A percentile compares a stretch with the other conserved stretches of the same genome.
Conservation (phyloP, 2,797 vertebrate species). For the Crypturellus tataupa region DNA sequence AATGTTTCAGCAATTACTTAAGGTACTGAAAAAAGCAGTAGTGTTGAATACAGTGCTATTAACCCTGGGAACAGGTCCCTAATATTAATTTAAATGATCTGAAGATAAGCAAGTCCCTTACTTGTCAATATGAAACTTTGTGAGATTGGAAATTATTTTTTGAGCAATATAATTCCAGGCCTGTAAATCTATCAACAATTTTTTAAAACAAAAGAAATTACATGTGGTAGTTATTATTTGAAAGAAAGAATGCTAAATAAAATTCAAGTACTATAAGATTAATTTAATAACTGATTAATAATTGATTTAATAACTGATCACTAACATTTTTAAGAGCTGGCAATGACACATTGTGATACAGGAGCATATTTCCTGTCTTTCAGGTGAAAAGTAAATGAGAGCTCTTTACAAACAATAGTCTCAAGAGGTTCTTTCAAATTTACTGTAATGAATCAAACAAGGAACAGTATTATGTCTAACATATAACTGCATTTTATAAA, state of each 20-base stretch:
- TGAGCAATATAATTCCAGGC: not conserved
- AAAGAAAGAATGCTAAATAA: not conserved
- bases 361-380: not conserved
- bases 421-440: not conserved
- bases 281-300: too few species aligned
- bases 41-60: not conserved
- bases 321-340: not conserved
- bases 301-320: too few species aligned
- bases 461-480: not conserved
- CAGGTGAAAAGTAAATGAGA: not conserved
- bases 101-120: not conserved
- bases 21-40: not conserved
- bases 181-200: not conserved
- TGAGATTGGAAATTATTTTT: not conserved
- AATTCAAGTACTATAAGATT: not conserved
- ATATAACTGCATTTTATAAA: not conserved
- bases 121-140: not conserved
- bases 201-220: not conserved
- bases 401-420: not conserved
- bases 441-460: not conserved
- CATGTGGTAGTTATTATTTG: not conserved
- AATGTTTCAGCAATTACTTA: conserved; percentile 15
- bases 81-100: not conserved
- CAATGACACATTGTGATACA: not conserved
- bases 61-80: not conserved